Conservation (phyloP, 2,113 vertebrate species). For the Phyllostomus hastatus region DNA sequence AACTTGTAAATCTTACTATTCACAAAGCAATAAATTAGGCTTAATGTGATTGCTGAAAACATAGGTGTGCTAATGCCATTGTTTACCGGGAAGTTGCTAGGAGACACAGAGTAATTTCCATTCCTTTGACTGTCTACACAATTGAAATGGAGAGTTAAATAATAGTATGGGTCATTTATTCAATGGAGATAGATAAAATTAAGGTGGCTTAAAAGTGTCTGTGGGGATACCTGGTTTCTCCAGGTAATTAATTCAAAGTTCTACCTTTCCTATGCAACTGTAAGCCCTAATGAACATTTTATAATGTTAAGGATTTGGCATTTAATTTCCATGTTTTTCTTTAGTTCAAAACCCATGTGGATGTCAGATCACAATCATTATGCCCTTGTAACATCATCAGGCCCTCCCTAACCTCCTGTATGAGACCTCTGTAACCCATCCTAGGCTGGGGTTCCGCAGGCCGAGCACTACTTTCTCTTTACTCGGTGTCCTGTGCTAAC, state of each 20-base stretch:
- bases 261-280: not conserved
- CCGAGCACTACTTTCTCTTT: not conserved
- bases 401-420: not conserved
- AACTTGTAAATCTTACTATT: not conserved
- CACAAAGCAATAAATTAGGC: not conserved
- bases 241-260: not conserved
- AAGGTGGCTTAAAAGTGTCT: not conserved
- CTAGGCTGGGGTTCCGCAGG: not conserved
- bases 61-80: not conserved
- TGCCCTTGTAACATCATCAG: not conserved
- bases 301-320: not conserved
- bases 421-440: not conserved
- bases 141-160: not conserved
- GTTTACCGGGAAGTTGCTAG: not conserved
- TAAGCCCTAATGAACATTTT: not conserved
- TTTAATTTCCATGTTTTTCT: not conserved
- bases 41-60: not conserved
- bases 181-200: not conserved
- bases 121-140: not conserved
- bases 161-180: not conserved
- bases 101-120: not conserved
- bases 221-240: not conserved
- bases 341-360: not conserved
- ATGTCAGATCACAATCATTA: not conserved
- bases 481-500: not conserved